Conservation (phyloP, 2,113 vertebrate genomes). For the Herpetotheres cachinnans region DNA sequence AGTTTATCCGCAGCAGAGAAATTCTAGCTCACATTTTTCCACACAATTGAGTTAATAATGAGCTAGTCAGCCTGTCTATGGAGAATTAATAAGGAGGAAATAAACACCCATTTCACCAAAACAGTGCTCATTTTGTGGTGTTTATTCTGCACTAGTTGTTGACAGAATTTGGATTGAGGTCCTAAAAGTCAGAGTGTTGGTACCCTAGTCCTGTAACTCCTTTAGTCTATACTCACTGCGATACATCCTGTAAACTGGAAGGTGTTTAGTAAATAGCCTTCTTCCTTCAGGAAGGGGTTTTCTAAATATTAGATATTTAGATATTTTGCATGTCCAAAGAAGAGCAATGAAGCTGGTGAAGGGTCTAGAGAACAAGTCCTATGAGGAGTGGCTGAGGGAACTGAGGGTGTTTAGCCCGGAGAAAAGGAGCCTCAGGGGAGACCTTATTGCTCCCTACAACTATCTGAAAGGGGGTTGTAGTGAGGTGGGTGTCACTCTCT, state of each 20-base stretch:
- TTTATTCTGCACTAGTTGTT: not conserved
- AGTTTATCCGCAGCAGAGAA: not conserved
- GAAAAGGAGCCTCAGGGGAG: not conserved
- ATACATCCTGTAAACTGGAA: not conserved
- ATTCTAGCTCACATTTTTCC: not conserved
- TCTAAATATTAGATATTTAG: not conserved
- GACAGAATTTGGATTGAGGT: not conserved
- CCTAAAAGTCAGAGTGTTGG: not conserved
- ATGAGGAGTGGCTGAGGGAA: not conserved
- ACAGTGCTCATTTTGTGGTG: not conserved
- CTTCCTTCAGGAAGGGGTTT: not conserved
- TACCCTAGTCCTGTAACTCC: not conserved
- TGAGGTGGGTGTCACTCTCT: rapidly evolving
- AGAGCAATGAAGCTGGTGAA: not conserved
- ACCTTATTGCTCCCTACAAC: not conserved
- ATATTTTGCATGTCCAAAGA: not conserved
- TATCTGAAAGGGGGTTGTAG: not conserved
- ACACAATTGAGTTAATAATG: not conserved
- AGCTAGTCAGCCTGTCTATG: not conserved
- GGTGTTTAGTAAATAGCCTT: not conserved
- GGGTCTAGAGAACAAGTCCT: not conserved
- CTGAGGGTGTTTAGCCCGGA: not conserved
- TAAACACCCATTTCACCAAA: not conserved
- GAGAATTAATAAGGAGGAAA: not conserved
- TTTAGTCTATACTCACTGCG: not conserved